These are phyloP conservation scores for Tragelaphus imberbis DNA, from an alignment of 2,113 vertebrate genomes.

Conservation along the genomic window DNA sequence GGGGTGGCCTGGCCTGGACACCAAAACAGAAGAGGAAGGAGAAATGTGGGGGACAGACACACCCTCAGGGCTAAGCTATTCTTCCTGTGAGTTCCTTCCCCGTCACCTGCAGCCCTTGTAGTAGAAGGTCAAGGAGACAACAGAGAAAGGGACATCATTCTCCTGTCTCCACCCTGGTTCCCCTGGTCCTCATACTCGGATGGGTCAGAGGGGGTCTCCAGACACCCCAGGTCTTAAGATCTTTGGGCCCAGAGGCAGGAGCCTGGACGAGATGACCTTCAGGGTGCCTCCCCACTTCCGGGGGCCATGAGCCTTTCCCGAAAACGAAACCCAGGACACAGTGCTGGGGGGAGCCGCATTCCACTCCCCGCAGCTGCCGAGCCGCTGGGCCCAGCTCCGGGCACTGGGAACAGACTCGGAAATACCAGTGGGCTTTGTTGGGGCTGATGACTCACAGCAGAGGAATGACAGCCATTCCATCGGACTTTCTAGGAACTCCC, in stretches of 20 bases:
- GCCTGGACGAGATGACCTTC: not conserved
- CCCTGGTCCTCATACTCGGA: not conserved
- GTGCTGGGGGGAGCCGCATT: not conserved
- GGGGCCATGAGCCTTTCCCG: not conserved
- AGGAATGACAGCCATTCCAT: slow-evolving; percentile 45
- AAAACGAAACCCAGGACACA: not conserved
- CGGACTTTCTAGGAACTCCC: slow-evolving; percentile 66
- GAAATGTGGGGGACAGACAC: not conserved
- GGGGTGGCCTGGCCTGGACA: too few species aligned
- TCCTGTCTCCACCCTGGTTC: not conserved
- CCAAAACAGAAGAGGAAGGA: not conserved
- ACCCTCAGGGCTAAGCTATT: not conserved
- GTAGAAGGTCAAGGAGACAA: not conserved
- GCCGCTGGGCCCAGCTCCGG: not conserved
- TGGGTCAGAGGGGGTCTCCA: not conserved
- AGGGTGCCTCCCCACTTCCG: not conserved
- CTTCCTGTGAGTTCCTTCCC: not conserved
- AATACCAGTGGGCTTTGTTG: slow-evolving; percentile 68
- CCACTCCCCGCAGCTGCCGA: slow-evolving; percentile 19
- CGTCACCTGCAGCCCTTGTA: not conserved
- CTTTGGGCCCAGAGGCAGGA: not conserved
- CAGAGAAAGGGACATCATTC: not conserved
- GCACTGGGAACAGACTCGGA: slow-evolving; percentile 47
- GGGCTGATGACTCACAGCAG: slow-evolving; percentile 55
- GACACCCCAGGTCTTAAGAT: not conserved